Conservation (phyloP, 2,113 vertebrate species). For the Platycercus adscitus region DNA sequence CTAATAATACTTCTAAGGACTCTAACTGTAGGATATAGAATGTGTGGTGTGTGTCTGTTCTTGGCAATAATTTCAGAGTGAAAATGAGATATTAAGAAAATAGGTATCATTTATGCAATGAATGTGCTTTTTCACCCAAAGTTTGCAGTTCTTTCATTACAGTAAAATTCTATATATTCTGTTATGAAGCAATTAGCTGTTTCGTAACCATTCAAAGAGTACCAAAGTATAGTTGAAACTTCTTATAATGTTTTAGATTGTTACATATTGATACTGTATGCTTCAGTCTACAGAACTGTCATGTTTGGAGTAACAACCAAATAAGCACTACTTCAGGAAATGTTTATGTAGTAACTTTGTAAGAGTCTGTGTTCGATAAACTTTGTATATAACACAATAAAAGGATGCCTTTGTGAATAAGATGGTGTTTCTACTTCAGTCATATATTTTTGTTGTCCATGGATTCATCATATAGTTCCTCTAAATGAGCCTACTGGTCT, state of each 20-base stretch:
- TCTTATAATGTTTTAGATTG: background rate
- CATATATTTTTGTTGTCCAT: background rate
- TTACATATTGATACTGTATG: background rate
- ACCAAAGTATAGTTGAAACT: background rate
- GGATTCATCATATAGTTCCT: background rate
- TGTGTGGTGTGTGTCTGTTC: constrained; percentile 13
- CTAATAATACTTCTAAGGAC: constrained; percentile 69
- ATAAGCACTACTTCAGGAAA: background rate
- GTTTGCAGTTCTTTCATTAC: background rate
- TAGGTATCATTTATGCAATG: background rate
- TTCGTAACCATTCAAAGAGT: background rate
- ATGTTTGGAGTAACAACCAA: background rate
- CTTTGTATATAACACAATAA: background rate
- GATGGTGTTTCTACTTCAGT: background rate
- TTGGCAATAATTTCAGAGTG: constrained; percentile 37
- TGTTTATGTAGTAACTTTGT: background rate
- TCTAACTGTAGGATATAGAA: constrained; percentile 68
- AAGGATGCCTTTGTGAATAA: background rate
- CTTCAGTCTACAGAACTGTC: background rate
- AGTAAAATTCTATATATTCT: background rate
- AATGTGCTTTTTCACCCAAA: background rate
- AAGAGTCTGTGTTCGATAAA: background rate
- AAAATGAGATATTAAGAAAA: constrained; percentile 70
- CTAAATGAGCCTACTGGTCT: background rate
- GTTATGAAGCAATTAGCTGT: background rate